phyloP scores from a whole-genome alignment of 2,797 vertebrate genomes.

The Manis pentadactyla region DNA sequence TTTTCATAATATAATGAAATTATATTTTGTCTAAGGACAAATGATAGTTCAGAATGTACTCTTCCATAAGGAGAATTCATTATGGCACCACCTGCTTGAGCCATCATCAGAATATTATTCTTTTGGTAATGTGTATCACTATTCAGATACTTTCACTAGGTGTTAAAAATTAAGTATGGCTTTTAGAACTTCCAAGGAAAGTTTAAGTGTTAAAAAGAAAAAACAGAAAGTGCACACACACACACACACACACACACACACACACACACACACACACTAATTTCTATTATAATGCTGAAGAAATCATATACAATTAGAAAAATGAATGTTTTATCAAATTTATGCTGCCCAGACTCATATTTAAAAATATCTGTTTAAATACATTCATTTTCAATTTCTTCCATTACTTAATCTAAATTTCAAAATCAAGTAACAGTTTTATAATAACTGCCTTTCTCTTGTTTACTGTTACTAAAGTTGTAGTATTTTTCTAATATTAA shows the following conservation, averaged over 20 bases:
- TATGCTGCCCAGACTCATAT: neutral
- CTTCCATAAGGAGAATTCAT: neutral
- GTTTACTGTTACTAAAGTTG: neutral
- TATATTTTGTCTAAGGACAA: slow-evolving; percentile 9
- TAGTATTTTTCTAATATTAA: neutral
- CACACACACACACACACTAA: neutral
- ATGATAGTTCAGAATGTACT: neutral
- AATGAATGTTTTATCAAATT: neutral
- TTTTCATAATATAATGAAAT: neutral
- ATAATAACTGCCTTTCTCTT: neutral
- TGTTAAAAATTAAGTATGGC: slow-evolving; percentile 29
- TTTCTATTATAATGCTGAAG: neutral
- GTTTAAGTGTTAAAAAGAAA: neutral
- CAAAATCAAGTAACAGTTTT: neutral
- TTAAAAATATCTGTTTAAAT: neutral
- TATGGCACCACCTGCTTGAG: neutral
- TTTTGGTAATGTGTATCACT: slow-evolving; percentile 50
- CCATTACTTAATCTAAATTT: neutral
- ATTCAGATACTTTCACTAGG: slow-evolving; percentile 25
- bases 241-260: neutral
- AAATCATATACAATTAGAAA: neutral
- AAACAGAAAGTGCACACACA: rapidly evolving
- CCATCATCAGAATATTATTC: slow-evolving; percentile 4
- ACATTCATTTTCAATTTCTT: neutral
- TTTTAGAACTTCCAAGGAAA: slow-evolving; percentile 11